Evolutionary conservation across 2,113 vertebrate species (phyloP).

Genomic region (Galeopterus variegatus): DNA sequence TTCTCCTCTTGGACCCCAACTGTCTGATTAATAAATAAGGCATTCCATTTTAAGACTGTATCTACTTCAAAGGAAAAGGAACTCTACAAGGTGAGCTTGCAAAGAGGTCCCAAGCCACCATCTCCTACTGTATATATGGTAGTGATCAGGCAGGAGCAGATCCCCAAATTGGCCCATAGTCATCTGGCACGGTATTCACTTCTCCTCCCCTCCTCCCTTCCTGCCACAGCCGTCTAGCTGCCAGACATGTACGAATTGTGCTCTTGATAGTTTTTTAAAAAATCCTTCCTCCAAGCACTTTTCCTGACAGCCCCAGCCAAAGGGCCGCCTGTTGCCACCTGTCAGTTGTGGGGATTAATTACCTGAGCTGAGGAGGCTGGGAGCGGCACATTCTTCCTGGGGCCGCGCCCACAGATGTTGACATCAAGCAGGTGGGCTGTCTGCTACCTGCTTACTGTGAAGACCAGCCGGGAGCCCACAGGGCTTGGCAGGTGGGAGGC

Average conservation of each 20-base stretch:
- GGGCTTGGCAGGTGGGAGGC: constrained; percentile 39
- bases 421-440: constrained; percentile 89
- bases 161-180: background rate
- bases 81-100: background rate
- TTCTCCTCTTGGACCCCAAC: background rate
- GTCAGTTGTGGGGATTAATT: constrained; percentile 93
- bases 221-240: constrained; percentile 68
- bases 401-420: constrained; percentile 90
- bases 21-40: background rate
- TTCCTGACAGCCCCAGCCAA: constrained; percentile 87
- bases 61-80: constrained; percentile 2
- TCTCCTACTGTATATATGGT: background rate
- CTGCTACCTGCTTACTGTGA: constrained; percentile 77
- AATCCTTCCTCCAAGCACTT: constrained; percentile 85
- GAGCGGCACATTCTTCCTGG: constrained; percentile 91
- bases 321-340: constrained; percentile 93
- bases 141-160: constrained; percentile 44
- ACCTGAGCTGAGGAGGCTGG: constrained; percentile 89
- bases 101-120: background rate
- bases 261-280: constrained; percentile 72
- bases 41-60: background rate
- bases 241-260: constrained; percentile 82
- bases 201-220: constrained; percentile 57
- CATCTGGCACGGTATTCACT: constrained; percentile 54
- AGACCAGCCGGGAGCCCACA: constrained; percentile 41